These are phyloP conservation scores for Labeo rohita DNA, from an alignment of 2,113 vertebrate species.

Conservation along the genomic window DNA sequence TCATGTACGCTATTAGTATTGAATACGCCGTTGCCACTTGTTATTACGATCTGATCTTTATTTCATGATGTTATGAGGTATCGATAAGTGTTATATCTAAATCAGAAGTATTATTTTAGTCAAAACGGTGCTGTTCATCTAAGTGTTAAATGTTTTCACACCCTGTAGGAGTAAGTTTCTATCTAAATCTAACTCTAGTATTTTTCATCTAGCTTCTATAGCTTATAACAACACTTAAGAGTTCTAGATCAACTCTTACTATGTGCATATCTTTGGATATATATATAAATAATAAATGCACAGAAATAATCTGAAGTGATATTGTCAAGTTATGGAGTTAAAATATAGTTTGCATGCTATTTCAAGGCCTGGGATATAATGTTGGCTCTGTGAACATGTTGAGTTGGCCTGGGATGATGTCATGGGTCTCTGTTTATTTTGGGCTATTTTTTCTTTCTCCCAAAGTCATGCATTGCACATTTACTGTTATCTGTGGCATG, in stretches of 20 bases:
- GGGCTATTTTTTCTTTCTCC: neutral
- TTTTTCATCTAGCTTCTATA: neutral
- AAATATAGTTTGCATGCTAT: neutral
- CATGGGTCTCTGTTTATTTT: conserved; percentile 34
- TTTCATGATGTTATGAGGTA: neutral
- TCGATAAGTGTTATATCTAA: neutral
- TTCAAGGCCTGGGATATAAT: neutral
- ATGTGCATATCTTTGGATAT: neutral
- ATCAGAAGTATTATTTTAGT: neutral
- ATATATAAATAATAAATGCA: neutral
- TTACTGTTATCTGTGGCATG: neutral
- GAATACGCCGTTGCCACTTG: neutral
- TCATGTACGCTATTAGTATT: neutral
- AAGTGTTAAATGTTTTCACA: neutral
- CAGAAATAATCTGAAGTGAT: neutral
- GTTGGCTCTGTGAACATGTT: conserved; percentile 1
- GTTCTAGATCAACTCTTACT: neutral
- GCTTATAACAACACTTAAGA: neutral
- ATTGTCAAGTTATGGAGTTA: neutral
- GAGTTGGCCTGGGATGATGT: conserved; percentile 39
- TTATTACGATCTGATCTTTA: neutral
- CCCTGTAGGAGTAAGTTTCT: neutral
- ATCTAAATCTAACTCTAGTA: neutral
- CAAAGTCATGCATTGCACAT: conserved; percentile 1
- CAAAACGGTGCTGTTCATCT: neutral